These are phyloP conservation scores for Ptiloglossa arizonensis DNA, from an alignment of 1,140 invertebrate species.

Conservation along the genomic window DNA sequence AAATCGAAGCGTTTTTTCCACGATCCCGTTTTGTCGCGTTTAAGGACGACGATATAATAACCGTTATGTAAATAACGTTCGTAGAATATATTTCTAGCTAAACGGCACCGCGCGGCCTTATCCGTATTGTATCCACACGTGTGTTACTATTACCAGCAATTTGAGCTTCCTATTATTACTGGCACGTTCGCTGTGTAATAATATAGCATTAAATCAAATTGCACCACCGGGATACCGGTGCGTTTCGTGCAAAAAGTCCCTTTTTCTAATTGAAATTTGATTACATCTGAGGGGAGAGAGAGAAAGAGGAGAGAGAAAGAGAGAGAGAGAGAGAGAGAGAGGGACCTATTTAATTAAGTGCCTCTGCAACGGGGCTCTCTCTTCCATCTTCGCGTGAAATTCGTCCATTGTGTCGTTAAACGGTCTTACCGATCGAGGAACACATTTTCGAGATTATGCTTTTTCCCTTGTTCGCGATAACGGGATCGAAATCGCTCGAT, in stretches of 20 bases:
- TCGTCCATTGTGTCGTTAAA: constrained; percentile 52
- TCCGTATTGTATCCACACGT: constrained; percentile 43
- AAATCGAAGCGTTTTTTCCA: neutral
- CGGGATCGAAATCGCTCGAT: constrained; percentile 19
- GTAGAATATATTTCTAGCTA: constrained; percentile 28
- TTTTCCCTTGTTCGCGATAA: constrained; percentile 21
- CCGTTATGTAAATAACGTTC: constrained; percentile 36
- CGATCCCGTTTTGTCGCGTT: constrained; percentile 9
- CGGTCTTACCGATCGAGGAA: constrained; percentile 46
- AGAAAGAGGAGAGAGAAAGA: constrained; percentile 10
- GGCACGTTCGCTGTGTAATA: constrained; percentile 51
- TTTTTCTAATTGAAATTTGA: constrained; percentile 56
- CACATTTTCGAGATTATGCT: constrained; percentile 48
- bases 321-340: constrained; percentile 17
- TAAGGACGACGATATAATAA: constrained; percentile 17
- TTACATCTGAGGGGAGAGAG: constrained; percentile 31
- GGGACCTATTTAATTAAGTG: constrained; percentile 49
- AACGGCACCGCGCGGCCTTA: constrained; percentile 21
- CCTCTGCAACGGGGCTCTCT: constrained; percentile 37
- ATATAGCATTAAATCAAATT: constrained; percentile 55
- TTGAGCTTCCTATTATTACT: constrained; percentile 53
- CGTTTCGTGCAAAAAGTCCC: constrained; percentile 50
- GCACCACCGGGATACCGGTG: constrained; percentile 36
- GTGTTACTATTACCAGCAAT: constrained; percentile 50
- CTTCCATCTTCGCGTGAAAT: constrained; percentile 43